These are phyloP conservation scores for Cremastinae sp. DNA, from an alignment of 2,888 invertebrate species.

Conservation along the genomic window DNA sequence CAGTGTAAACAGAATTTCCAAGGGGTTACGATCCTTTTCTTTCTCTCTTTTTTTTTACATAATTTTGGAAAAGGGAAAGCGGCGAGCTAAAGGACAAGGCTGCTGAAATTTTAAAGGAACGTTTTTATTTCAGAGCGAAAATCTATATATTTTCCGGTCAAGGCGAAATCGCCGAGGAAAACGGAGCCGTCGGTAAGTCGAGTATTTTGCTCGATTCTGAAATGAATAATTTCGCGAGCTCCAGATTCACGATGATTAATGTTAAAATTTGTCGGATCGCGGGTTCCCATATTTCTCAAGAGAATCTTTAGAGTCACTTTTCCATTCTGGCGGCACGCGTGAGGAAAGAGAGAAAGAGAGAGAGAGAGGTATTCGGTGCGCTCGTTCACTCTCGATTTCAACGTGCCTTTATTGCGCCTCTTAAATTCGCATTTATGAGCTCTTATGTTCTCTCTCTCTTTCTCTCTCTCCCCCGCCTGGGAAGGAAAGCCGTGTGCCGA, in stretches of 20 bases:
- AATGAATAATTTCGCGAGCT: neutral
- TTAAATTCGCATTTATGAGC: slow-evolving; percentile 81
- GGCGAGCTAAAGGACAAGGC: slow-evolving; percentile 9
- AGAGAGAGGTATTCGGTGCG: slow-evolving; percentile 40
- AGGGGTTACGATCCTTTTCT: slow-evolving; percentile 48
- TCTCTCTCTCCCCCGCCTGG: slow-evolving; percentile 42
- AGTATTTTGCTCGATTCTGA: neutral
- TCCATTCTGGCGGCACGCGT: slow-evolving; percentile 70
- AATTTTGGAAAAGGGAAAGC: slow-evolving; percentile 69
- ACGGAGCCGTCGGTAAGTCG: neutral
- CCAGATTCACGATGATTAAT: slow-evolving; percentile 2
- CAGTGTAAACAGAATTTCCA: slow-evolving; percentile 61
- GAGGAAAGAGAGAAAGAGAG: slow-evolving; percentile 51
- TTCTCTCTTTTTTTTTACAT: slow-evolving; percentile 63
- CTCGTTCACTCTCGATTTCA: slow-evolving; percentile 80
- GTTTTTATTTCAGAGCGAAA: too few relatives aligned
- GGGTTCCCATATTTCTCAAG: slow-evolving; percentile 29
- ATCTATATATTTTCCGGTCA: too few relatives aligned
- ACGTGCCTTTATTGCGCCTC: slow-evolving; percentile 81
- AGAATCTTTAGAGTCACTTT: slow-evolving; percentile 63
- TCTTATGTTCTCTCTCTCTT: slow-evolving; percentile 77
- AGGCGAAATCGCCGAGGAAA: neutral
- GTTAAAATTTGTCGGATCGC: slow-evolving; percentile 51
- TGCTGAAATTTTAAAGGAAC: slow-evolving; percentile 3
- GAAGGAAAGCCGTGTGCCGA: slow-evolving; percentile 44